Conservation (phyloP, 2,888 invertebrate genomes). For the Flabesymbios commensalis region DNA sequence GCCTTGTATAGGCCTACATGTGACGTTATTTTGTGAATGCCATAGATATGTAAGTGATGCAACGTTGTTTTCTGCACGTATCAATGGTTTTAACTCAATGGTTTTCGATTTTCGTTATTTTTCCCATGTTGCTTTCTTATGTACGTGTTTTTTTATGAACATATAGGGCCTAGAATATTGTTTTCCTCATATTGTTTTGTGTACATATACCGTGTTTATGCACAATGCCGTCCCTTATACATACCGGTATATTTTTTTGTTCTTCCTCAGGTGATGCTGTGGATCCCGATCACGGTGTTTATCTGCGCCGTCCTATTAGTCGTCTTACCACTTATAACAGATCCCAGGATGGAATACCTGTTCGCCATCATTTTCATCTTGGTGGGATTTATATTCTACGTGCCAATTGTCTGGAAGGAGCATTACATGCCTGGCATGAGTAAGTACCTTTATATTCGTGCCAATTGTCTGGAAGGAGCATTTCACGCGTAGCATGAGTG, state of each 20-base stretch:
- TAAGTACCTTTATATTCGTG: slow-evolving; percentile 62
- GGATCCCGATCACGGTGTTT: slow-evolving; percentile 88
- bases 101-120: too few species aligned
- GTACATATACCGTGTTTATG: too few species aligned
- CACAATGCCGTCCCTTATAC: too few species aligned
- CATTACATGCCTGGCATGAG: slow-evolving; percentile 74
- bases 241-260: neutral
- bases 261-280: slow-evolving; percentile 65
- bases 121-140: too few species aligned
- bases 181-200: too few species aligned
- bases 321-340: slow-evolving; percentile 89
- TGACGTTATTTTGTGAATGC: too few species aligned
- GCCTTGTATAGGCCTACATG: too few species aligned
- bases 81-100: too few species aligned
- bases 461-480: slow-evolving; percentile 84
- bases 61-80: too few species aligned
- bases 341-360: slow-evolving; percentile 92
- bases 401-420: slow-evolving; percentile 84
- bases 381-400: slow-evolving; percentile 86
- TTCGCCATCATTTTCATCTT: slow-evolving; percentile 89
- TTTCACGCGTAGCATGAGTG: slow-evolving; percentile 72
- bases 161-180: too few species aligned
- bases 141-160: too few species aligned
- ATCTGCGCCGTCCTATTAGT: slow-evolving; percentile 89
- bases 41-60: too few species aligned